phyloP scores from a whole-genome alignment of 1,140 invertebrate genomes.

The Ephestia elutella region DNA sequence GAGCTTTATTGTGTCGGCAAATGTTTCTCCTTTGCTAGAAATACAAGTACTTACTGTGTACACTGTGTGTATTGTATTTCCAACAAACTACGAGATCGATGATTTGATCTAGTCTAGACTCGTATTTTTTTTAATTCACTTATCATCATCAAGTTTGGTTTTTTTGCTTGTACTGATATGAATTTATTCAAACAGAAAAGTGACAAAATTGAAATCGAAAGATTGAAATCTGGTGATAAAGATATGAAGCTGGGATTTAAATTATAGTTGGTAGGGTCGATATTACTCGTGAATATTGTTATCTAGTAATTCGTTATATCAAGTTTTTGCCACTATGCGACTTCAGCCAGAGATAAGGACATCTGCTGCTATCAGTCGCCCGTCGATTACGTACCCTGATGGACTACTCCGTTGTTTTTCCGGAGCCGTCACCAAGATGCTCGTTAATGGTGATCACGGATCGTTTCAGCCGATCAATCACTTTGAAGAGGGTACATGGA shows the following conservation, averaged over 20 bases:
- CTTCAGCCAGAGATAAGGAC: constrained; percentile 50
- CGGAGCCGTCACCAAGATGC: constrained; percentile 38
- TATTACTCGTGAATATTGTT: constrained; percentile 29
- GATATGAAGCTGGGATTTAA: background rate
- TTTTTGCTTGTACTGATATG: background rate
- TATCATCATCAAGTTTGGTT: background rate
- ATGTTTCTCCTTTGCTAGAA: too few relatives aligned
- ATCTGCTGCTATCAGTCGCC: constrained; percentile 64
- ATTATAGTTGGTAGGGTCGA: background rate
- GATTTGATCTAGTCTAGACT: too few relatives aligned
- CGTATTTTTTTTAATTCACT: background rate
- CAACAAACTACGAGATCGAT: too few relatives aligned
- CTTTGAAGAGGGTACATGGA: constrained; percentile 44
- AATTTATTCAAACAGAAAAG: background rate
- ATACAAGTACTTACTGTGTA: too few relatives aligned
- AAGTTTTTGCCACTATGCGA: constrained; percentile 60
- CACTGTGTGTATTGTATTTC: too few relatives aligned
- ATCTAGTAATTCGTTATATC: constrained; percentile 51
- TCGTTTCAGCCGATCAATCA: constrained; percentile 30
- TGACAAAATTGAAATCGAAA: background rate
- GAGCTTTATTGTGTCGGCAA: too few relatives aligned
- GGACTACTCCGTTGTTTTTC: constrained; percentile 50
- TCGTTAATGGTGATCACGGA: constrained; percentile 43
- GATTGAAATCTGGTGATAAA: background rate
- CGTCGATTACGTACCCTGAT: constrained; percentile 58